Conservation (phyloP, 2,888 invertebrate genomes). For the Drosophila histrio region DNA sequence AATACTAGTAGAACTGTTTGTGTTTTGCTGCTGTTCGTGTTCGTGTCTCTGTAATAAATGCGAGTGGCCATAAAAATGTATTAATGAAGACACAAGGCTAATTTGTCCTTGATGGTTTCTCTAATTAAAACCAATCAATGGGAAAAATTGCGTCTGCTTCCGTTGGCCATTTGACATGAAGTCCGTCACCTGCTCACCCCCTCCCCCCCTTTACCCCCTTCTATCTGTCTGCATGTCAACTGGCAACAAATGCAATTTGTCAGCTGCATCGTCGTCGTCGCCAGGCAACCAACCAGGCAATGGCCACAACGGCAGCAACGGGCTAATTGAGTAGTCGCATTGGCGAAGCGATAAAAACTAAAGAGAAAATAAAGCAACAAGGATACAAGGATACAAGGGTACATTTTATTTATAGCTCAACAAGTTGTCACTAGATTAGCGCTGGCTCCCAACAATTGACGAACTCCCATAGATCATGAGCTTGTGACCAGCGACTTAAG, state of each 20-base stretch:
- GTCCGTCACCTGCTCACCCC: not conserved
- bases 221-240: constrained; percentile 51
- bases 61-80: constrained; percentile 62
- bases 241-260: constrained; percentile 75
- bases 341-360: constrained; percentile 41
- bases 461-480: constrained; percentile 46
- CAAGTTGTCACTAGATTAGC: constrained; percentile 76
- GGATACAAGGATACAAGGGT: not conserved
- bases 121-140: constrained; percentile 79
- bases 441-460: constrained; percentile 33
- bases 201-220: not conserved
- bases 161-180: constrained; percentile 25
- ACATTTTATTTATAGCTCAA: constrained; percentile 72
- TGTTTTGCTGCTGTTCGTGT: not conserved
- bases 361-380: constrained; percentile 19
- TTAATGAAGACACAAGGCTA: constrained; percentile 73
- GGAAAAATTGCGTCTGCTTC: constrained; percentile 69
- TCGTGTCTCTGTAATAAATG: constrained; percentile 27
- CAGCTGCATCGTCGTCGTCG: constrained; percentile 47
- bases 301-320: constrained; percentile 42
- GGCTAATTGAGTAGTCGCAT: constrained; percentile 64
- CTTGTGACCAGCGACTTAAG: constrained; percentile 25
- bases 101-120: constrained; percentile 75
- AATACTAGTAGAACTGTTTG: not conserved
- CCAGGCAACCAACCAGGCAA: constrained; percentile 55